These are phyloP conservation scores for Rotaria macrura DNA, from an alignment of 2,888 invertebrate species.

Conservation along the genomic window DNA sequence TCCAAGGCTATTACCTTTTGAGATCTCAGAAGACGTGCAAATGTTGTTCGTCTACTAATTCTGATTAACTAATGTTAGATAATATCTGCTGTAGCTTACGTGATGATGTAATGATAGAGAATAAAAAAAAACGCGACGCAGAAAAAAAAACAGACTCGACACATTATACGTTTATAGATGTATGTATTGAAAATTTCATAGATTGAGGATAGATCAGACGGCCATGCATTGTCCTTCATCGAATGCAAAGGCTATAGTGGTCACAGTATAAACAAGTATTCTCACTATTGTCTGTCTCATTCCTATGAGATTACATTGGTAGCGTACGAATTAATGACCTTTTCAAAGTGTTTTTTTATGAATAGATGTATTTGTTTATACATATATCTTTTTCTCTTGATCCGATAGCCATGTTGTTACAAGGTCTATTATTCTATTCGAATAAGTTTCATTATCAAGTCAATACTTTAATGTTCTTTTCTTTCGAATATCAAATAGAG, in stretches of 20 bases:
- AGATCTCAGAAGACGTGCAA: not conserved
- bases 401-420: not conserved
- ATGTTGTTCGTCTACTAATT: not conserved
- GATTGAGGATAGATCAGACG: not conserved
- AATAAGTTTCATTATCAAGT: not conserved
- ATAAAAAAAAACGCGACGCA: not conserved
- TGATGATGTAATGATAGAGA: not conserved
- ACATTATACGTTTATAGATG: not conserved
- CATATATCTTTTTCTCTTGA: not conserved
- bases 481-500: not conserved
- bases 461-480: not conserved
- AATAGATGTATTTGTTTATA: not conserved
- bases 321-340: not conserved
- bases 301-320: not conserved
- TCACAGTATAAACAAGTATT: not conserved
- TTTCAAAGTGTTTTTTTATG: constrained; percentile 7
- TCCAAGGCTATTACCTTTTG: not conserved
- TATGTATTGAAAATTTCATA: not conserved
- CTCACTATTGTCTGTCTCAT: not conserved
- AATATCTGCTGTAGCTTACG: not conserved
- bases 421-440: not conserved
- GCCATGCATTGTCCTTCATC: not conserved
- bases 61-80: not conserved
- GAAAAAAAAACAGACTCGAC: not conserved
- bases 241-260: not conserved